Evolutionary conservation across 2,113 vertebrate genomes (phyloP).

Genomic region (Cyprinodon variegatus): DNA sequence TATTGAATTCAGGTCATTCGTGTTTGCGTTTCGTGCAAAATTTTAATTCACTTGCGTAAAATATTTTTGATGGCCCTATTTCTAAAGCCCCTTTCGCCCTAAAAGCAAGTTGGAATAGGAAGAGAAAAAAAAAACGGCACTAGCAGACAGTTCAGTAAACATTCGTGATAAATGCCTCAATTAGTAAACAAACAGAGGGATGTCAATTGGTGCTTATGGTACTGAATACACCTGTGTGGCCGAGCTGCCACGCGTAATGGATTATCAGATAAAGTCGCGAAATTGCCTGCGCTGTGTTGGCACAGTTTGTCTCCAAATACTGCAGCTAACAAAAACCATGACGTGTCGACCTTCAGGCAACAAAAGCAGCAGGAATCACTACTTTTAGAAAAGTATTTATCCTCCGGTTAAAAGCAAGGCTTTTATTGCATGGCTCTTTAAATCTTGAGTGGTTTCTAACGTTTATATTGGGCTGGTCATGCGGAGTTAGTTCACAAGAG

Average conservation of each 20-base stretch:
- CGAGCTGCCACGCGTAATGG: slow-evolving; percentile 66
- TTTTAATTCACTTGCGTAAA: slow-evolving; percentile 25
- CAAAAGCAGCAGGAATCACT: slow-evolving; percentile 9
- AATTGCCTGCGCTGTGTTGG: slow-evolving; percentile 31
- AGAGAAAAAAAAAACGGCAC: slow-evolving; percentile 53
- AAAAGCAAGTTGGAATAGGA: slow-evolving; percentile 28
- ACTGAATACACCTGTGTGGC: slow-evolving; percentile 69
- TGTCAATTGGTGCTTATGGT: slow-evolving; percentile 32
- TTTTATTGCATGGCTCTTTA: slow-evolving; percentile 1
- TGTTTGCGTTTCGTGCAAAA: slow-evolving; percentile 5
- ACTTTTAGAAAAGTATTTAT: slow-evolving; percentile 1
- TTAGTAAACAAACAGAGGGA: slow-evolving; percentile 56
- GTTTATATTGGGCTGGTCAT: neutral
- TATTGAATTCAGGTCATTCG: no score
- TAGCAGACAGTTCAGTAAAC: slow-evolving; percentile 61
- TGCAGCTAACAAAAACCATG: slow-evolving; percentile 3
- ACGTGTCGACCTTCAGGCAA: slow-evolving; percentile 22
- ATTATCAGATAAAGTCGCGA: slow-evolving; percentile 47
- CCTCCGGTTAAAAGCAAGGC: neutral
- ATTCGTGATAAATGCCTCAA: slow-evolving; percentile 55
- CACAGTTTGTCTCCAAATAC: slow-evolving; percentile 20
- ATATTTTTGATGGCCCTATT: neutral
- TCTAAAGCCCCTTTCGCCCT: slow-evolving; percentile 11
- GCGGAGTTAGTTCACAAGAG: neutral
- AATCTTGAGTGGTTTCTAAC: neutral